Evolutionary conservation across 2,888 invertebrate genomes (phyloP).

Genomic region (Tachystola acroxantha): DNA sequence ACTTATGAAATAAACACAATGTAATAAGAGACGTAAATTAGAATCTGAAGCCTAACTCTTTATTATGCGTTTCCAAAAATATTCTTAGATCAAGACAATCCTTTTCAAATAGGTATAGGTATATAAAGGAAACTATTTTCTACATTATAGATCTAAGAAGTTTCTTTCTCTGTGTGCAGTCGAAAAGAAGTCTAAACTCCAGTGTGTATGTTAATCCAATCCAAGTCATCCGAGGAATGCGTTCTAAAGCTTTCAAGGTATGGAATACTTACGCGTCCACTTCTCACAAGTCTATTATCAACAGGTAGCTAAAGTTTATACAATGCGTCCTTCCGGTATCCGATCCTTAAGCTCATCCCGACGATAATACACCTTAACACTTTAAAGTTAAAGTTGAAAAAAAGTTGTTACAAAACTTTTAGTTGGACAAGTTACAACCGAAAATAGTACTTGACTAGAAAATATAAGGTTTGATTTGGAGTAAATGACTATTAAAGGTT

Average conservation of each 20-base stretch:
- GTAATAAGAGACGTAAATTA: no score
- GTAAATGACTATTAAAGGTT: conserved; percentile 19
- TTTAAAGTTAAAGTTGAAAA: conserved; percentile 8
- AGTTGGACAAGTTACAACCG: background rate
- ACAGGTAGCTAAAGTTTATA: conserved; percentile 68
- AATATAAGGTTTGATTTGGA: conserved; percentile 17
- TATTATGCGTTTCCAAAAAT: no score
- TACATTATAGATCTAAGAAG: no score
- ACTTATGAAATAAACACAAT: no score
- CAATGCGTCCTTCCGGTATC: conserved; percentile 71
- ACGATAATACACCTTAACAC: conserved; percentile 26
- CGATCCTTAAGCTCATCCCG: conserved; percentile 21
- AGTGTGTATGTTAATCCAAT: background rate
- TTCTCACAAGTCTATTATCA: conserved; percentile 65
- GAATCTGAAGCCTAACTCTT: no score
- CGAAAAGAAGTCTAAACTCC: no score
- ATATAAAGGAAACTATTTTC: no score
- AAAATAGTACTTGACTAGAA: background rate
- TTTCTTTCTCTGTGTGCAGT: no score
- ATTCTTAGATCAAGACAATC: no score
- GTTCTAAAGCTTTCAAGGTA: conserved; percentile 33
- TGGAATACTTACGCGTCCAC: conserved; percentile 41
- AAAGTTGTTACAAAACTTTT: background rate
- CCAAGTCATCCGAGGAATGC: conserved; percentile 45
- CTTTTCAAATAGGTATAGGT: no score